Evolutionary conservation across 2,113 vertebrate genomes (phyloP).

Genomic region (Cinclus cinclus): DNA sequence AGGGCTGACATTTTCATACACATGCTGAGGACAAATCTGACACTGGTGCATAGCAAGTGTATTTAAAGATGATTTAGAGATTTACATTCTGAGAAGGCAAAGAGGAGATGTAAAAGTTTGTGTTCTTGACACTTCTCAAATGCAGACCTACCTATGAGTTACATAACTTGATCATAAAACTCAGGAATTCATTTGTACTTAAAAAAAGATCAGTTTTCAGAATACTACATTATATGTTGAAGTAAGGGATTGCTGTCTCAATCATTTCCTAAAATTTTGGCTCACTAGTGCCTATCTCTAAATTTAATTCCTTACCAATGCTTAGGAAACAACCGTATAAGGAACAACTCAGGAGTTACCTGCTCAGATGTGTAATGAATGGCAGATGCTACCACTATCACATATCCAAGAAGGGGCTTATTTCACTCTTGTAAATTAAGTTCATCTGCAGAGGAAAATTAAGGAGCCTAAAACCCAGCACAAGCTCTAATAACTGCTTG

Average conservation of each 20-base stretch:
- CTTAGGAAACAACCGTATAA: not conserved
- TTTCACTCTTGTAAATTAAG: not conserved
- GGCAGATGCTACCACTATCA: not conserved
- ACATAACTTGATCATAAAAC: not conserved
- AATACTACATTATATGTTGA: not conserved
- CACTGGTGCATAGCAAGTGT: not conserved
- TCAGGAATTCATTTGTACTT: not conserved
- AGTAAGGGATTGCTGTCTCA: not conserved
- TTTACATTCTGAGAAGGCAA: slow-evolving; percentile 26
- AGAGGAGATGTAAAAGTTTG: not conserved
- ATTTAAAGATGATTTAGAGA: slow-evolving; percentile 36
- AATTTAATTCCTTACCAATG: not conserved
- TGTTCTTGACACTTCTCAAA: not conserved
- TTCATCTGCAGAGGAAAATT: not conserved
- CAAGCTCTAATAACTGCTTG: not conserved
- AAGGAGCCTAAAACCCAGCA: not conserved
- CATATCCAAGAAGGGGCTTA: not conserved
- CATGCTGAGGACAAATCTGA: not conserved
- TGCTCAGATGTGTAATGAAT: not conserved
- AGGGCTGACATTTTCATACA: not conserved
- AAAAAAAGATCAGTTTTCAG: not conserved
- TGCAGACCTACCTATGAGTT: not conserved
- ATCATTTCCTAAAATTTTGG: not conserved
- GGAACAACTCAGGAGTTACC: not conserved
- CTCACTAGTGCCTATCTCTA: not conserved